A percentile compares a stretch with the other conserved stretches of the same genome.
phyloP scores from a whole-genome alignment of 2,888 invertebrate species.

The Diaphora mendica region DNA sequence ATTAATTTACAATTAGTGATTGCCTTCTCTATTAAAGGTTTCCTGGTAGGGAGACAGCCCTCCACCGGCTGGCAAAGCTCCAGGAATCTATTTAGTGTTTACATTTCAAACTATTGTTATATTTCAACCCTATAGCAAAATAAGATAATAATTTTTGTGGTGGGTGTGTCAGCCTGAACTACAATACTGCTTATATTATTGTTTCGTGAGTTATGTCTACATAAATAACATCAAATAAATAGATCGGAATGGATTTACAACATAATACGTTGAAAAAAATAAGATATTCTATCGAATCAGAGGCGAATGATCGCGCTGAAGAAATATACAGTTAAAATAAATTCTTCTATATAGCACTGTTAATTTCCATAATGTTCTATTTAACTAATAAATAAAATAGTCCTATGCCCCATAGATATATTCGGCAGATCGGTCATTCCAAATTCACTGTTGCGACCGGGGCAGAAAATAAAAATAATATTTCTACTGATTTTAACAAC shows the following conservation, averaged over 20 bases:
- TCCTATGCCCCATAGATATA: neutral
- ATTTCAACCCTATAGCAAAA: constrained; percentile 9
- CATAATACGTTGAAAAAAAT: neutral
- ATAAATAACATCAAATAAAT: neutral
- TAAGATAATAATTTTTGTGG: constrained; percentile 2
- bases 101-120: constrained; percentile 7
- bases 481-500: neutral
- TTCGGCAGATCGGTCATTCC: neutral
- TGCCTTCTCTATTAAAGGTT: neutral
- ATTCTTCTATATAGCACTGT: neutral
- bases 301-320: neutral
- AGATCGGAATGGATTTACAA: neutral
- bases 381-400: neutral
- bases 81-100: constrained; percentile 6
- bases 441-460: neutral
- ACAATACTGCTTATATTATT: neutral
- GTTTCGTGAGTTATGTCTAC: neutral
- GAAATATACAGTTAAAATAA: neutral
- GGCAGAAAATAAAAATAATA: neutral
- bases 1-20: neutral
- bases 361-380: neutral
- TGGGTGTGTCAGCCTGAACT: neutral
- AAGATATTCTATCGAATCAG: neutral
- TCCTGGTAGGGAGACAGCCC: neutral
- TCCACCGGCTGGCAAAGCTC: constrained; percentile 2